These are phyloP conservation scores for Drosophila nannoptera DNA, from an alignment of 1,140 invertebrate genomes.

Conservation along the genomic window DNA sequence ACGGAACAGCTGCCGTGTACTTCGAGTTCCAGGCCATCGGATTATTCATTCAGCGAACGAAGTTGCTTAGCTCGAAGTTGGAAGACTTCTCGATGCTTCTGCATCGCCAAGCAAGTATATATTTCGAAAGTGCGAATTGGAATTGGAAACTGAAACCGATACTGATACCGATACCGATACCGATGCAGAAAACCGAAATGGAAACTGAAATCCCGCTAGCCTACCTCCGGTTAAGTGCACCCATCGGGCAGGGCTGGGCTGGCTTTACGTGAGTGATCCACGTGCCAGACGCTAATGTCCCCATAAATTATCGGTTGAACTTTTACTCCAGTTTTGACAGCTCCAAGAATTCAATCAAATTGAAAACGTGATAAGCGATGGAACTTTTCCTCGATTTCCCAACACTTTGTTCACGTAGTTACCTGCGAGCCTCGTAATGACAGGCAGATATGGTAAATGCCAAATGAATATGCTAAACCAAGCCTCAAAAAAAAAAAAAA, in stretches of 20 bases:
- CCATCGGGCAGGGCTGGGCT: not conserved
- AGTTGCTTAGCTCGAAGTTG: not conserved
- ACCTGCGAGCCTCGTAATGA: slow-evolving; percentile 50
- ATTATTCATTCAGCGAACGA: slow-evolving; percentile 17
- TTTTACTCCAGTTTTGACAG: slow-evolving; percentile 71
- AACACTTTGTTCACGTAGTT: slow-evolving; percentile 21
- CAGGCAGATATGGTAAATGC: slow-evolving; percentile 60
- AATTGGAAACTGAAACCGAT: not conserved
- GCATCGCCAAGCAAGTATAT: not conserved
- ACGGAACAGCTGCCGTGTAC: slow-evolving; percentile 5
- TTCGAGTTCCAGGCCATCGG: not conserved
- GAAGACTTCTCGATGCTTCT: slow-evolving; percentile 6
- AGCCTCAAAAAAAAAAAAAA: slow-evolving; percentile 3
- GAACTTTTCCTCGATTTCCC: slow-evolving; percentile 74
- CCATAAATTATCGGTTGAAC: slow-evolving; percentile 68
- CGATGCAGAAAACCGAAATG: not conserved
- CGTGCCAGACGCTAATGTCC: slow-evolving; percentile 38
- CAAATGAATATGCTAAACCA: slow-evolving; percentile 66
- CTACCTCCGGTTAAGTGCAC: not conserved
- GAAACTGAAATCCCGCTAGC: not conserved
- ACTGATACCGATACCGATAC: not conserved
- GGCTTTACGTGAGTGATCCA: slow-evolving; percentile 43
- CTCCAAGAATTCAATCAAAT: slow-evolving; percentile 61
- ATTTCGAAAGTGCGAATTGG: slow-evolving; percentile 16
- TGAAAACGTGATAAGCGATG: slow-evolving; percentile 61